Base-by-base conservation (phyloP, 2,888 invertebrate genomes). In the Alentia gelatinosa region DNA sequence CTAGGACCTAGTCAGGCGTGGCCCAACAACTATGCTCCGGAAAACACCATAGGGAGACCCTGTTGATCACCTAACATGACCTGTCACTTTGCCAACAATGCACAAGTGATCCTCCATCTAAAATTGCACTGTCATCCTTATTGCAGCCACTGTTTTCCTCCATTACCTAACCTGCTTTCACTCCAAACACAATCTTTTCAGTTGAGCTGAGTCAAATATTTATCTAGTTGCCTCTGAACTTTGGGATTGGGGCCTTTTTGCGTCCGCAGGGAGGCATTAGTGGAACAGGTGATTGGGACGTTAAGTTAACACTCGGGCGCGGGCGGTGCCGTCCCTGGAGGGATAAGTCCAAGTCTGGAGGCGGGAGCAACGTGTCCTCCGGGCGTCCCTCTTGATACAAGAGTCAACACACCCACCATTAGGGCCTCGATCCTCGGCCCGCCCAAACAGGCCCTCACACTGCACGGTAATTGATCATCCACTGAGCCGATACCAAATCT, bases 141-240 rank as follows among this genome's bases (percentile, higher is more conserved):
- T 89, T 83, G 50, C 33, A 30, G 42, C 37, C 63, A 23, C 37
- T 63, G 63, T 89, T 50, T 89, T 75, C 47, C 90, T n/a, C 40
- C 50, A 90, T 75, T 90, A 47, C 42, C 79, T 90, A 79, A 79
- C 90, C 12, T 75, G 90, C 83, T 90, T 79, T 40, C 23, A 74
- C 68, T 47, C 75, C 79, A 74, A 90, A 79, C 90, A 79, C 79
- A 79, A 79, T 90, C 56, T 90, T 47, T 75, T 42, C 47, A 33
- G 74, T 30, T 23, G 47, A 50, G 74, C 63, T 79, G 47, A 50
- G 74, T 79, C 83, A 79, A 74, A 90, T 90, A 90, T 90, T 90
- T 90, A 90, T 90, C 74, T 75, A 90, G 74, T 90, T 79, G 68
- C 90, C 74, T 90, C 90, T 74, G 74, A 90, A 90, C 90, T 90